Base-by-base conservation (phyloP, 1,140 invertebrate species). In the Asobara japonica region DNA sequence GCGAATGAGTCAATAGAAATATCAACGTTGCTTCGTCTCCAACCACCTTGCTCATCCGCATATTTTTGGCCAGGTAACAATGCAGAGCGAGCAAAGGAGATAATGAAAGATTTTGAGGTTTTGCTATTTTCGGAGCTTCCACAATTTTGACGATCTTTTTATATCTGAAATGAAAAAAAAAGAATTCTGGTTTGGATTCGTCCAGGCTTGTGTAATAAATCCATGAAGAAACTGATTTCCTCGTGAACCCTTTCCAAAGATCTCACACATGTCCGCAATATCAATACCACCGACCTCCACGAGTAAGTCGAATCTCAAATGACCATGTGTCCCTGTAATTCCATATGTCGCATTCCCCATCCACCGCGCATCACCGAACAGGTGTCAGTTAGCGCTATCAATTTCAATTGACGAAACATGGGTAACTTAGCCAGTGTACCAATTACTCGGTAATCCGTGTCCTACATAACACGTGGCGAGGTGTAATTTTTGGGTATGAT, bases 361-460 rank as follows among this genome's bases (percentile, higher is more conserved):
- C 16, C 48, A 16, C n/a, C 5, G 10, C 11, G 20, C 51, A 48
- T 27, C 61, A 31, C 22, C 20, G 41, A 45, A 38, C 62, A 56
- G 69, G 61, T 65, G 31, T 30, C 69, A 65, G 61, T 76, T 78
- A 79, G 74, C 65, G 45, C 33, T 80, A 80, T 80, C 76, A 77
- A 75, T 80, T 80, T 76, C 78, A 74, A 79, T 77, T 71, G 73
- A 66, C 27, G 60, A 25, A 48, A 45, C 65, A 61, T 56, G 25
- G 41, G 78, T 78, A 79, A 79, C 77, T 77, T 72, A 76, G 36
- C 68, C 60, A 72, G 51, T 76, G 76, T 25, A 22, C 7, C 31
- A 11, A 36, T 36, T 36, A 11, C 31, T 5, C 31, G 5, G 31
- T 11, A 36, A 36, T 36, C 31, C 11, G 11, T 11, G 31, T 36